Evolutionary conservation across 2,113 vertebrate genomes (phyloP).

Genomic region (Emydocephalus ijimae): DNA sequence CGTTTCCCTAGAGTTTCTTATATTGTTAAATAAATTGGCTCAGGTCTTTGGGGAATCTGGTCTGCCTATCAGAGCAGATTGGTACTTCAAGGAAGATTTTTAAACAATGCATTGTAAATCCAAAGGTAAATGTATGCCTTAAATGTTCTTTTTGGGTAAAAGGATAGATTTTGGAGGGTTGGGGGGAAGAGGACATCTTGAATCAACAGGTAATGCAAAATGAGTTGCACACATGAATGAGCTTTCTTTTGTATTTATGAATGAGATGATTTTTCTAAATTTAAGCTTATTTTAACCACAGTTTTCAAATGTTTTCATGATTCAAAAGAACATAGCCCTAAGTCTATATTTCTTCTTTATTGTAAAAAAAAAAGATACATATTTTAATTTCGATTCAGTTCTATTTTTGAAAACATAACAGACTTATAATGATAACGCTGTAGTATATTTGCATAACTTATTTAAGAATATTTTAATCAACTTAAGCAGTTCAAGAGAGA

Average conservation of each 20-base stretch:
- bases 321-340: background rate
- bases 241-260: background rate
- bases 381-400: background rate
- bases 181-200: background rate
- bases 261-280: background rate
- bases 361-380: background rate
- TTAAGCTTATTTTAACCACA: background rate
- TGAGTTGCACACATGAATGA: background rate
- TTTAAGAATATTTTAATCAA: background rate
- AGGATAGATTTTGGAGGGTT: background rate
- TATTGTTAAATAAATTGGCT: background rate
- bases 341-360: background rate
- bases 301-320: background rate
- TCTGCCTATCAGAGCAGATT: background rate
- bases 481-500: background rate
- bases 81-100: background rate
- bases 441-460: background rate
- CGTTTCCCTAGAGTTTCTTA: background rate
- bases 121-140: background rate
- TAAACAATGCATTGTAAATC: background rate
- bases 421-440: background rate
- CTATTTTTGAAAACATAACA: background rate
- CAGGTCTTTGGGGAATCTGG: background rate
- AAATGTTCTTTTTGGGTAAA: background rate
- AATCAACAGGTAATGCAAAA: background rate